These are phyloP conservation scores for Chanos chanos DNA, from an alignment of 2,797 vertebrate genomes.

Conservation along the genomic window DNA sequence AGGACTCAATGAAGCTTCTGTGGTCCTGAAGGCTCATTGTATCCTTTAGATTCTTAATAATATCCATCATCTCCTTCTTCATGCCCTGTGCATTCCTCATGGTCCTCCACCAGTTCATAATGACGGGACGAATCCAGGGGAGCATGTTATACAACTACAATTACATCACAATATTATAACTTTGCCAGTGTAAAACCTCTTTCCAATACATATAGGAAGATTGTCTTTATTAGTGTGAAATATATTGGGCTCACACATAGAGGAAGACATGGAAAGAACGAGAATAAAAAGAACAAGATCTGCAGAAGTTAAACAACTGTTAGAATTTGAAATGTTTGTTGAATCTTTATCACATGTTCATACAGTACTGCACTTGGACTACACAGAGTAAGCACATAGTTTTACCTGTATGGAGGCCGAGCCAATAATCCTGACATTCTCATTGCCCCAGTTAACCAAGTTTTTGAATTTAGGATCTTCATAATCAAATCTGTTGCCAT, in stretches of 20 bases:
- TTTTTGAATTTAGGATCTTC: conserved; percentile 32
- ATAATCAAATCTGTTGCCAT: conserved; percentile 45
- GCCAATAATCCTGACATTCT: conserved; percentile 42
- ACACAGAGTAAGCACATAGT: no score
- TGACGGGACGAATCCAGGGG: background rate
- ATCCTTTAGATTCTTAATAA: background rate
- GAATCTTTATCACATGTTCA: no score
- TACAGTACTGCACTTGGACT: no score
- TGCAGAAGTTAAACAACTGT: no score
- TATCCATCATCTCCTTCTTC: background rate
- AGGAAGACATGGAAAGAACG: no score
- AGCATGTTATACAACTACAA: background rate
- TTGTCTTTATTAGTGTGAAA: background rate
- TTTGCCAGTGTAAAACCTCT: background rate
- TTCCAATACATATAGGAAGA: no score
- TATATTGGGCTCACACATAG: no score
- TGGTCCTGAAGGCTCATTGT: background rate
- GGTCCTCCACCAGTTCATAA: background rate
- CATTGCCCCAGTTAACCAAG: conserved; percentile 46
- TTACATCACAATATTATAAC: background rate
- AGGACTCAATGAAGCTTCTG: background rate
- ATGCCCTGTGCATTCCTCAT: background rate
- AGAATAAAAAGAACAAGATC: no score
- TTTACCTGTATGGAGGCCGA: conserved; percentile 52
- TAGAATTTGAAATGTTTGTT: no score